Percentiles rank a stretch among this genome's conserved stretches.
Evolutionary conservation across 2,797 vertebrate genomes (phyloP).

Genomic region (Poecilia velifera): DNA sequence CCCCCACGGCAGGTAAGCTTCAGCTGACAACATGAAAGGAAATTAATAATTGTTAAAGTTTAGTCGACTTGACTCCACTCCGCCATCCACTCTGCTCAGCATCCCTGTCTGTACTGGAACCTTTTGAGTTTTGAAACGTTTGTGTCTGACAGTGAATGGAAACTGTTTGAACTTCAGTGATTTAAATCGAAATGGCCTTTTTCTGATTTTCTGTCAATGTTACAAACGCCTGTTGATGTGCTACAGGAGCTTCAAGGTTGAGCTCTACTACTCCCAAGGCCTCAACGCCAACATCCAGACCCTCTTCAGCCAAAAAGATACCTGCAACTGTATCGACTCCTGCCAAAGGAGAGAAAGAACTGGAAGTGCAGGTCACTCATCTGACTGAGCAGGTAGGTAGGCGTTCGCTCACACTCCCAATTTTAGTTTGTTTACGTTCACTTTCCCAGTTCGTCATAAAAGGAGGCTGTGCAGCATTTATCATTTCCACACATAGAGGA

Average conservation of each 20-base stretch:
- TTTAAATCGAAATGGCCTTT: not conserved
- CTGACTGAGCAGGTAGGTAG: slow-evolving; percentile 98
- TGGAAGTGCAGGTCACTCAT: slow-evolving; percentile 97
- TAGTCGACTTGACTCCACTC: not conserved
- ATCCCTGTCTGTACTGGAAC: not conserved
- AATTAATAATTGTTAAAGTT: not conserved
- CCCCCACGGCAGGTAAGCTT: slow-evolving; percentile 92
- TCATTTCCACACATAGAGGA: not conserved
- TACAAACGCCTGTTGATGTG: too few species aligned
- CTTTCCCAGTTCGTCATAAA: not conserved
- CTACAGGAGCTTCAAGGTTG: slow-evolving; percentile 90
- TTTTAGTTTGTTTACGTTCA: not conserved
- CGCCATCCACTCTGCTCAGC: not conserved
- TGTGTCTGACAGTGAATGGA: not conserved
- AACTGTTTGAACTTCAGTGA: too few species aligned
- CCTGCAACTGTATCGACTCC: slow-evolving; percentile 80
- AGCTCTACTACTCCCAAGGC: slow-evolving; percentile 89
- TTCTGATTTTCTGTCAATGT: not conserved
- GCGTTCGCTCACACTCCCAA: not conserved
- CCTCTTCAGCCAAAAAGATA: slow-evolving; percentile 97
- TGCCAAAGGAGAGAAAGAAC: slow-evolving; percentile 95
- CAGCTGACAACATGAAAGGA: not conserved
- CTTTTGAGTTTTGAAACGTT: not conserved
- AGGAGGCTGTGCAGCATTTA: not conserved
- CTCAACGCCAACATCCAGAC: slow-evolving; percentile 95